Evolutionary conservation across 1,140 invertebrate species (phyloP).

Genomic region (Drosophila tristis): DNA sequence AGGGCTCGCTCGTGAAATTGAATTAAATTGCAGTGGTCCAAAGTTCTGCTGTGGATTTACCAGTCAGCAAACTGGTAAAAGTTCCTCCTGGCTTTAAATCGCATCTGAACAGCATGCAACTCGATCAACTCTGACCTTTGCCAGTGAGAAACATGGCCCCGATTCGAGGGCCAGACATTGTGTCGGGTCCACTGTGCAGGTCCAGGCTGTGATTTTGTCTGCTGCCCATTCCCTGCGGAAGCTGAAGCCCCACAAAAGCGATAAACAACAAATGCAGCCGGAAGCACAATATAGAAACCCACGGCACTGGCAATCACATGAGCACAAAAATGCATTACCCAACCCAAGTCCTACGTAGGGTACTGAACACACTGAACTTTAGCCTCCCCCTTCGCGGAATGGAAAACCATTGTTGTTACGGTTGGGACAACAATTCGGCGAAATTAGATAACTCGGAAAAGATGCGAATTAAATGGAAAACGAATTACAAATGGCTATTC

Average conservation of each 20-base stretch:
- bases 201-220: slow-evolving; percentile 18
- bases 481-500: not conserved
- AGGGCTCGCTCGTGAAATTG: not conserved
- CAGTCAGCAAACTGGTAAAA: slow-evolving; percentile 7
- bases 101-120: slow-evolving; percentile 12
- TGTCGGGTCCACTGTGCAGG: slow-evolving; percentile 33
- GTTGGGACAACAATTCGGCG: slow-evolving; percentile 3
- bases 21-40: slow-evolving; percentile 11
- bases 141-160: slow-evolving; percentile 29
- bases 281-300: slow-evolving; percentile 39
- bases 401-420: slow-evolving; percentile 29
- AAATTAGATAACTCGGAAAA: slow-evolving; percentile 18
- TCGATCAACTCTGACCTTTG: slow-evolving; percentile 66
- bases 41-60: slow-evolving; percentile 5
- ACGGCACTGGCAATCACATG: slow-evolving; percentile 23
- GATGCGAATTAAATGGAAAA: slow-evolving; percentile 16
- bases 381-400: not conserved
- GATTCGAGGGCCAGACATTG: slow-evolving; percentile 68
- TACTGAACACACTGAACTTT: not conserved
- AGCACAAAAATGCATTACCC: slow-evolving; percentile 18
- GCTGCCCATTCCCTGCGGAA: slow-evolving; percentile 19
- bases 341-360: not conserved
- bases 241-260: slow-evolving; percentile 31
- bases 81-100: slow-evolving; percentile 10
- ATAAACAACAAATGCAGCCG: slow-evolving; percentile 53